Percentiles rank a stretch among this genome's conserved stretches.
Conservation (phyloP, 2,888 invertebrate species). For the Eretmocerus hayati region DNA sequence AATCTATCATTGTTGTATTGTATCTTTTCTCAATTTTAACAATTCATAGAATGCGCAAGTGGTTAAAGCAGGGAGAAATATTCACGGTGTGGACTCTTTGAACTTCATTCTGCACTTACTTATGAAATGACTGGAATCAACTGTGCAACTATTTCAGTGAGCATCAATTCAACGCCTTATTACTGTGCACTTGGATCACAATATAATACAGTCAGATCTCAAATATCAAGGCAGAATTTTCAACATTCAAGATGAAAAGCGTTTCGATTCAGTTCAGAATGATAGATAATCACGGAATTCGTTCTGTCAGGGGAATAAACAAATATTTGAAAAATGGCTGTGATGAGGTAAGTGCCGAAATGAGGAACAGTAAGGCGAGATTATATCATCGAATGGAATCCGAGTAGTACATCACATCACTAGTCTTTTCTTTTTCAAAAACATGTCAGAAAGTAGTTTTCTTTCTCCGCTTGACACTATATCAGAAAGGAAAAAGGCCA, state of each 20-base stretch:
- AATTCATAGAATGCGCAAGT: constrained; percentile 17
- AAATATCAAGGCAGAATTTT: constrained; percentile 18
- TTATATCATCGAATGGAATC: constrained; percentile 9
- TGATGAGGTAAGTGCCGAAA: constrained; percentile 18
- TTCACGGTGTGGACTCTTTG: constrained; percentile 3
- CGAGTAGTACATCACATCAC: neutral
- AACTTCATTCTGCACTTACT: constrained; percentile 7
- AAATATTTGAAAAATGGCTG: neutral
- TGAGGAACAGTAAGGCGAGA: constrained; percentile 11
- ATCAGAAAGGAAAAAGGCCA: constrained; percentile 27
- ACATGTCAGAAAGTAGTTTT: constrained; percentile 12
- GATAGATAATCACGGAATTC: neutral
- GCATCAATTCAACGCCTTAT: constrained; percentile 10
- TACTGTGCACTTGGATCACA: constrained; percentile 11
- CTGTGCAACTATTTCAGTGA: neutral
- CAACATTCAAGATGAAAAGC: no score
- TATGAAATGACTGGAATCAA: neutral
- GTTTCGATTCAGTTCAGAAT: no score
- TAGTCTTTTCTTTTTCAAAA: constrained; percentile 5
- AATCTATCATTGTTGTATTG: constrained; percentile 20
- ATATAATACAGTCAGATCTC: constrained; percentile 19
- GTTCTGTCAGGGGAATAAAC: neutral
- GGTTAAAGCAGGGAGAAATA: constrained; percentile 6
- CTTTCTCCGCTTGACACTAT: constrained; percentile 9
- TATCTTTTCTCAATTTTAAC: constrained; percentile 6